Percentiles rank a stretch among this genome's conserved stretches.
Conservation (phyloP, 2,888 invertebrate species). For the Cosmia pyralina region DNA sequence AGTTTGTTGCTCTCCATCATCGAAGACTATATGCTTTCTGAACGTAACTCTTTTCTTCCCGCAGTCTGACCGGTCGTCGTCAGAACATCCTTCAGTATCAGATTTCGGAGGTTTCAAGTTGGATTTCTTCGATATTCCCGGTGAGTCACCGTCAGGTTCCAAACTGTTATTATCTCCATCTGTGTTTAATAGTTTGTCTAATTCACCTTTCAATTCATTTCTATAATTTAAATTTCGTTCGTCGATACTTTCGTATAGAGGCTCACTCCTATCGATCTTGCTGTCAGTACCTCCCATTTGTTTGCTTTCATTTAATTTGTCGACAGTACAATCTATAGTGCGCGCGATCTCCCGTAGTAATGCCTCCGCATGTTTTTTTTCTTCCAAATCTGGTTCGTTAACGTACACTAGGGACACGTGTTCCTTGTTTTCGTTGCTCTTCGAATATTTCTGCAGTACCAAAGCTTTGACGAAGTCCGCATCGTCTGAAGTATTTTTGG, state of each 20-base stretch:
- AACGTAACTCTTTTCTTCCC: slow-evolving; percentile 87
- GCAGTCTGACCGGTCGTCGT: slow-evolving; percentile 85
- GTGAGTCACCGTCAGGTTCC: slow-evolving; percentile 73
- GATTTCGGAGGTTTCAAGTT: slow-evolving; percentile 84
- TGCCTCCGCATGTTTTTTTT: slow-evolving; percentile 85
- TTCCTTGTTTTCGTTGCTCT: slow-evolving; percentile 78
- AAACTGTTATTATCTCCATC: slow-evolving; percentile 68
- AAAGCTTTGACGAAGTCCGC: slow-evolving; percentile 86
- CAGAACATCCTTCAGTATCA: slow-evolving; percentile 85
- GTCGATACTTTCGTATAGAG: slow-evolving; percentile 77
- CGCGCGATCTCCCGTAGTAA: slow-evolving; percentile 85
- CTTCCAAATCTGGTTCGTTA: slow-evolving; percentile 80
- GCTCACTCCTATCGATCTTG: slow-evolving; percentile 72
- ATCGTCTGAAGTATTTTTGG: slow-evolving; percentile 81
- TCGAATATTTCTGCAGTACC: slow-evolving; percentile 86
- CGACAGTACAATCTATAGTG: slow-evolving; percentile 85
- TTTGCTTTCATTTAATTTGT: slow-evolving; percentile 78
- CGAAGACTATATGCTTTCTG: slow-evolving; percentile 87
- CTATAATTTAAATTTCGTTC: slow-evolving; percentile 75
- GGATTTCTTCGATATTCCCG: slow-evolving; percentile 80
- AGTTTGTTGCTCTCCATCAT: slow-evolving; percentile 88
- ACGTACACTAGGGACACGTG: slow-evolving; percentile 87
- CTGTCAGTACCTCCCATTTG: slow-evolving; percentile 83
- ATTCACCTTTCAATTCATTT: slow-evolving; percentile 80
- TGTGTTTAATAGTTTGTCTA: slow-evolving; percentile 74